A percentile compares a stretch with the other conserved stretches of the same genome.
phyloP scores from a whole-genome alignment of 2,113 vertebrate species.

The Sinocyclocheilus grahami region DNA sequence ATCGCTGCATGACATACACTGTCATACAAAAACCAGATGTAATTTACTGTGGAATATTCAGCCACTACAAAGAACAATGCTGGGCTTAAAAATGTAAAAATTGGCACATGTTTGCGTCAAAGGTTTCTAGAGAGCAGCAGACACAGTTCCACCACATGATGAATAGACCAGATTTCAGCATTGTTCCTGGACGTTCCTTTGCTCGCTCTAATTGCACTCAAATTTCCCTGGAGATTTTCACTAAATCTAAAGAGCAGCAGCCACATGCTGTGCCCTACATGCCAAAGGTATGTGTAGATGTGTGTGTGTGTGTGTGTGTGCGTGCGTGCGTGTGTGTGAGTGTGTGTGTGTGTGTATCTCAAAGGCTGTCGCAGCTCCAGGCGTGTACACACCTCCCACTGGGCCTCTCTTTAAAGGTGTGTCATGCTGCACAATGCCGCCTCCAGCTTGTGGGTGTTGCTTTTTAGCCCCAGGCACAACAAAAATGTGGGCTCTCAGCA shows the following conservation, averaged over 20 bases:
- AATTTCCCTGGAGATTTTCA: slow-evolving; percentile 50
- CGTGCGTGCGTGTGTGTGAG: too few species aligned
- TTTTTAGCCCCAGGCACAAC: slow-evolving; percentile 60
- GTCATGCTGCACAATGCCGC: slow-evolving; percentile 51
- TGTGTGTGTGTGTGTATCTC: slow-evolving; percentile 5
- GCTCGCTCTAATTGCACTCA: slow-evolving; percentile 43
- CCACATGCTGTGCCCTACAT: slow-evolving; percentile 30
- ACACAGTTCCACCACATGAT: slow-evolving; percentile 40
- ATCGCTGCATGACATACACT: background rate
- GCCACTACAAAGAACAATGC: slow-evolving; percentile 22
- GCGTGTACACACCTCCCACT: slow-evolving; percentile 59
- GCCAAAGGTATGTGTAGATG: slow-evolving; percentile 37
- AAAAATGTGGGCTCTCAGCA: slow-evolving; percentile 56
- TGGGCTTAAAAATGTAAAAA: background rate
- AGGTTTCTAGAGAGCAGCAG: slow-evolving; percentile 35
- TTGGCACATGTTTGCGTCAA: slow-evolving; percentile 24
- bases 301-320: slow-evolving; percentile 35
- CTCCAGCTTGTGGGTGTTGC: slow-evolving; percentile 52
- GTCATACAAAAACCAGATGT: background rate
- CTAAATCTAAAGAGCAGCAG: slow-evolving; percentile 48
- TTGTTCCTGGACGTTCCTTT: slow-evolving; percentile 45
- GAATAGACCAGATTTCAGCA: slow-evolving; percentile 47
- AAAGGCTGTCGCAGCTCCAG: slow-evolving; percentile 53
- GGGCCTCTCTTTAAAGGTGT: slow-evolving; percentile 65
- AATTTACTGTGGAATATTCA: background rate